Percentiles rank a stretch among this genome's conserved stretches.
Evolutionary conservation across 2,888 invertebrate species (phyloP).

Genomic region (Sepioteuthis lessoniana): DNA sequence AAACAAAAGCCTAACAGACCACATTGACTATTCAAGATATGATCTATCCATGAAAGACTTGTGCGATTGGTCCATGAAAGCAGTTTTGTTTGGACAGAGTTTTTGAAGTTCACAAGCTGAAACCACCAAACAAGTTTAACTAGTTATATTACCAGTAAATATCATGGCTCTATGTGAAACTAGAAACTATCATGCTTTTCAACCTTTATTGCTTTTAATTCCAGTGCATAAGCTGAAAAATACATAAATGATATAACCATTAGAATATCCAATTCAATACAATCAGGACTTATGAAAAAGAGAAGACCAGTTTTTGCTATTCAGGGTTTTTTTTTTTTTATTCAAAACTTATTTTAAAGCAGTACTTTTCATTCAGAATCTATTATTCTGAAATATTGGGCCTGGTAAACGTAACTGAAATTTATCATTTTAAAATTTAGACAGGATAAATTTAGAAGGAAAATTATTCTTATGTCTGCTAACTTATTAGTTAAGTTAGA

Average conservation of each 20-base stretch:
- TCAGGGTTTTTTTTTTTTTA: too few species aligned
- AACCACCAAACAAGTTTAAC: neutral
- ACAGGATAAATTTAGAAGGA: too few species aligned
- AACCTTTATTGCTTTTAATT: neutral
- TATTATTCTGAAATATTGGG: too few species aligned
- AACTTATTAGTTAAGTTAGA: too few species aligned
- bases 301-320: too few species aligned
- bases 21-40: neutral
- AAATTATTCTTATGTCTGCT: too few species aligned
- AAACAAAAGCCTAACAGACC: neutral
- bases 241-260: neutral
- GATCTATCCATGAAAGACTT: neutral
- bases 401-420: too few species aligned
- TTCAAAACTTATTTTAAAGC: too few species aligned
- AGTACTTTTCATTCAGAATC: too few species aligned
- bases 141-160: neutral
- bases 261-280: neutral
- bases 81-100: neutral
- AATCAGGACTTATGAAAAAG: neutral
- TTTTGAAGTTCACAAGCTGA: conserved; percentile 17
- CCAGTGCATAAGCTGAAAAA: neutral
- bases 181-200: neutral
- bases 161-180: neutral
- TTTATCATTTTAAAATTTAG: too few species aligned
- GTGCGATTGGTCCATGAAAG: neutral